Evolutionary conservation across 2,113 vertebrate species (phyloP).

Genomic region (Ornithorhynchus anatinus): DNA sequence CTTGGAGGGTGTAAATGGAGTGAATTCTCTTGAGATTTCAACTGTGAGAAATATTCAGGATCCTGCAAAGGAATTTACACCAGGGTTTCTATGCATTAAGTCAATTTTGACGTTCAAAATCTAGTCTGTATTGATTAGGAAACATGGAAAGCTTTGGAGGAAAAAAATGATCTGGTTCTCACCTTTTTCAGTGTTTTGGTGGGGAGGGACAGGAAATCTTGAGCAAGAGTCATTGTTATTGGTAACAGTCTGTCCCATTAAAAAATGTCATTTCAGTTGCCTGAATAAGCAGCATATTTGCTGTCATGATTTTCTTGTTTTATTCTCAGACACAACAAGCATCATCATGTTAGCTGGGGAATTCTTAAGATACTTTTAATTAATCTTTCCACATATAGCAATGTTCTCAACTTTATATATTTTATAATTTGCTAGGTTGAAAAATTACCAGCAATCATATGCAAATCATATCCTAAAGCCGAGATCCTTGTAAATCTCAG

Average conservation of each 20-base stretch:
- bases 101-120: not conserved
- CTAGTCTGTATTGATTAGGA: not conserved
- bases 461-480: not conserved
- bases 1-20: not conserved
- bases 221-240: not conserved
- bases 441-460: not conserved
- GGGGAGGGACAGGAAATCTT: not conserved
- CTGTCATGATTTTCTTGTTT: not conserved
- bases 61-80: not conserved
- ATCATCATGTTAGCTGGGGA: too few relatives aligned
- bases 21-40: not conserved
- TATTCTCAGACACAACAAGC: conserved; percentile 19
- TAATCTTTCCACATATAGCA: conserved; percentile 4
- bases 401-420: not conserved
- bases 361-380: conserved; percentile 32
- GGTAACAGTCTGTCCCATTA: too few relatives aligned
- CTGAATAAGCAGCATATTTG: conserved; percentile 6
- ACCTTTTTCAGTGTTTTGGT: not conserved
- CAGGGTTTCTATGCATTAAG: not conserved
- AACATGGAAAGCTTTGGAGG: too few relatives aligned
- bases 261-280: too few relatives aligned
- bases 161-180: too few relatives aligned
- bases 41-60: not conserved
- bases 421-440: conserved; percentile 27
- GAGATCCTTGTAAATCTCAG: too few relatives aligned